phyloP scores from a whole-genome alignment of 2,797 vertebrate genomes.

The Harpagifer antarcticus region DNA sequence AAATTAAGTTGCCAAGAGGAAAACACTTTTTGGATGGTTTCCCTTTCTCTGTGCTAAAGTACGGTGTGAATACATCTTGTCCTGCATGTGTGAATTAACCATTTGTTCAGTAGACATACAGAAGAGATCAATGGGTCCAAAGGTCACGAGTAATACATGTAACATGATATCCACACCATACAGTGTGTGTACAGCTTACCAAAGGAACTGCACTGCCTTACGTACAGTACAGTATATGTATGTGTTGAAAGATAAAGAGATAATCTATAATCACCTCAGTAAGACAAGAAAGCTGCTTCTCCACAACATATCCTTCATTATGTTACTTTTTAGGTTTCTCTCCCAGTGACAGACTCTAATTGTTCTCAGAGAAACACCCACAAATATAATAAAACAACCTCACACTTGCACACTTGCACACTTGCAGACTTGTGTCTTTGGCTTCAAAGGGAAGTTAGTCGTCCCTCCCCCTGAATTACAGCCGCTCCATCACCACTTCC shows the following conservation, averaged over 20 bases:
- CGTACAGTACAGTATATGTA: no score
- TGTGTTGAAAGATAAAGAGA: neutral
- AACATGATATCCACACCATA: neutral
- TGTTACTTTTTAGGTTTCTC: constrained; percentile 29
- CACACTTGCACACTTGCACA: constrained; percentile 12
- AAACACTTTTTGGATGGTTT: no score
- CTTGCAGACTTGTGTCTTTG: constrained; percentile 24
- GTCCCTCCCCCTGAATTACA: constrained; percentile 63
- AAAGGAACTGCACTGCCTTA: neutral
- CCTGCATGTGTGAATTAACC: no score
- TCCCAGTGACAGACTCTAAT: constrained; percentile 33
- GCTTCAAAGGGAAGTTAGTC: constrained; percentile 59
- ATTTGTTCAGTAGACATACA: no score
- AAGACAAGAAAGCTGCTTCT: no score
- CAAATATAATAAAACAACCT: constrained; percentile 1
- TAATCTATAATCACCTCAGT: constrained; percentile 8
- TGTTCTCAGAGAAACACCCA: constrained; percentile 49
- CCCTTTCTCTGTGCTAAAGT: no score
- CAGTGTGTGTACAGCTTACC: neutral
- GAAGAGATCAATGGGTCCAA: no score
- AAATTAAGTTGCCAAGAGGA: no score
- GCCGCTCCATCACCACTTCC: constrained; percentile 59
- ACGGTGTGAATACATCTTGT: no score
- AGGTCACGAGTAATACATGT: no score
- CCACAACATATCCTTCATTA: constrained; percentile 32